Percentiles rank a stretch among this genome's conserved stretches.
Conservation (phyloP, 2,113 vertebrate species). For the Mormoops blainvillei region DNA sequence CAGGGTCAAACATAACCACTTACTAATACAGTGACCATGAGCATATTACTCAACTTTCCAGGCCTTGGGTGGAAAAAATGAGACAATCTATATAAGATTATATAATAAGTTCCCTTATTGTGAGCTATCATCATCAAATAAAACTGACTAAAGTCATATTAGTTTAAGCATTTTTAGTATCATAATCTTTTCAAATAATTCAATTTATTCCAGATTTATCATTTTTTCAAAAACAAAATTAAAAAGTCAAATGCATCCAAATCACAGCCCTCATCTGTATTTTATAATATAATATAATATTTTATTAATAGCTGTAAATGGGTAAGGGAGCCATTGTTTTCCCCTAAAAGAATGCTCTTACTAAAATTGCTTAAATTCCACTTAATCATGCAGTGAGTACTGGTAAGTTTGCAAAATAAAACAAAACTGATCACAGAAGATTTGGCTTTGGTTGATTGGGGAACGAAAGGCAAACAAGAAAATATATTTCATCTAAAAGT, state of each 20-base stretch:
- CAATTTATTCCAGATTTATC: not conserved
- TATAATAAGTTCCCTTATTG: not conserved
- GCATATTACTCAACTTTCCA: not conserved
- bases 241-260: not conserved
- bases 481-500: conserved; percentile 59
- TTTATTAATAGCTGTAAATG: not conserved
- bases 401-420: conserved; percentile 54
- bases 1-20: not conserved
- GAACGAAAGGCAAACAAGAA: conserved; percentile 3
- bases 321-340: not conserved
- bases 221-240: not conserved
- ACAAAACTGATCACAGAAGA: conserved; percentile 49
- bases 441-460: not conserved
- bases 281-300: too few relatives aligned
- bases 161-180: not conserved
- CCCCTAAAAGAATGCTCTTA: not conserved
- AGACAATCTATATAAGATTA: not conserved
- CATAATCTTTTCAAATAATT: not conserved
- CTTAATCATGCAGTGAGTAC: not conserved
- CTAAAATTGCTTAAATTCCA: not conserved
- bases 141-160: not conserved
- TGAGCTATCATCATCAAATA: not conserved
- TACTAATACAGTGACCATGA: not conserved
- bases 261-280: not conserved
- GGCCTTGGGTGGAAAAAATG: not conserved